phyloP scores from a whole-genome alignment of 2,797 vertebrate genomes.

The Channa striata region DNA sequence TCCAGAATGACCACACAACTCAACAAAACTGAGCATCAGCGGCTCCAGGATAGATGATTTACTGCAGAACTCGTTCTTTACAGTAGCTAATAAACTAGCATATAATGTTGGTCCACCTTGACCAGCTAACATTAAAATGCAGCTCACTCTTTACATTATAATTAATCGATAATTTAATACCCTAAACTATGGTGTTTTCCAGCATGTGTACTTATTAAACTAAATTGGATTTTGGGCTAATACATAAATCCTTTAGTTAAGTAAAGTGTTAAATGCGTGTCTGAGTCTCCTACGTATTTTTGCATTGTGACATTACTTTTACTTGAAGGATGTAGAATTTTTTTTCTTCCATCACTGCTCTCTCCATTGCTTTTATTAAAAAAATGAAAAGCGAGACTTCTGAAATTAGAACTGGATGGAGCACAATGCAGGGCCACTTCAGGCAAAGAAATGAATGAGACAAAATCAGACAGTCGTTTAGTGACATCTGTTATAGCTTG shows the following conservation, averaged over 20 bases:
- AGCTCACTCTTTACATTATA: conserved; percentile 13
- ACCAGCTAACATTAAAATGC: conserved; percentile 16
- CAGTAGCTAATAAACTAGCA: neutral
- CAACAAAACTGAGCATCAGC: neutral
- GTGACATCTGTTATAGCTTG: conserved; percentile 30
- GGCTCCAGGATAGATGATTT: neutral
- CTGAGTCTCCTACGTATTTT: conserved; percentile 1
- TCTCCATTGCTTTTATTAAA: conserved; percentile 17
- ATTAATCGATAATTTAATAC: conserved; percentile 15
- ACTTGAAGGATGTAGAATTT: neutral
- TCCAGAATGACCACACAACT: too few species aligned
- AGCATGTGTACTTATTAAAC: conserved; percentile 1
- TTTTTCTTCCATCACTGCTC: conserved; percentile 3
- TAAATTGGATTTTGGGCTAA: conserved; percentile 23
- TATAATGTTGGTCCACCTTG: conserved; percentile 10
- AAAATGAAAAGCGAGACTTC: conserved; percentile 42
- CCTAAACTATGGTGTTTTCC: conserved; percentile 5
- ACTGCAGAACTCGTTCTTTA: neutral
- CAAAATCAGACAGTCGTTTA: conserved; percentile 13
- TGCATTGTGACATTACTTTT: conserved; percentile 4
- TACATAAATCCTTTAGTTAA: neutral
- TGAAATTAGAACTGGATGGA: conserved; percentile 23
- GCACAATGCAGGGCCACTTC: conserved; percentile 33
- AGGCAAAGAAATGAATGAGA: conserved; percentile 32
- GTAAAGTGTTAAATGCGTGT: conserved; percentile 11